phyloP scores from a whole-genome alignment of 2,888 invertebrate species.

The Acronicta aceris region DNA sequence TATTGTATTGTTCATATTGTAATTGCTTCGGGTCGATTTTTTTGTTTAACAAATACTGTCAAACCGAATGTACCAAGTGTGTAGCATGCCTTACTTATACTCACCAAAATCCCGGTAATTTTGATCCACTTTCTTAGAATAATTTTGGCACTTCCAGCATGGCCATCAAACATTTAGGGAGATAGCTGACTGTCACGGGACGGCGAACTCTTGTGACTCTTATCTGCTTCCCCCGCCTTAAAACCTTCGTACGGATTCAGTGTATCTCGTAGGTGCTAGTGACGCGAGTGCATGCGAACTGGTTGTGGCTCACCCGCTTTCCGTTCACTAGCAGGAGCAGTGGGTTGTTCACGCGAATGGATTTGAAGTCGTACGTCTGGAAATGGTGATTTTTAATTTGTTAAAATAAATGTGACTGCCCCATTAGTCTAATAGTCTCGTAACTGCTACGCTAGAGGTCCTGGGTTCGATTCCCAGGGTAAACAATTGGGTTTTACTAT shows the following conservation, averaged over 20 bases:
- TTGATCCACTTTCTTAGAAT: neutral
- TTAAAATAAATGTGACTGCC: neutral
- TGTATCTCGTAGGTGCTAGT: constrained; percentile 91
- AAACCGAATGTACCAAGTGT: no score
- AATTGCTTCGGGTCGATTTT: no score
- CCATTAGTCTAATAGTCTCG: no score
- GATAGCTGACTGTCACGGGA: neutral
- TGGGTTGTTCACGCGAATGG: constrained; percentile 94
- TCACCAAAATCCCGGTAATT: neutral
- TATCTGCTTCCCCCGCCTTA: constrained; percentile 6
- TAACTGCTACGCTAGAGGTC: no score
- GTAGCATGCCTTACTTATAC: neutral
- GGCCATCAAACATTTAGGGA: no score
- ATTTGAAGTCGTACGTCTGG: constrained; percentile 92
- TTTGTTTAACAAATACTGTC: no score
- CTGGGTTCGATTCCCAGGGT: no score
- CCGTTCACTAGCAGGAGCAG: constrained; percentile 93
- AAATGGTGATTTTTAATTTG: constrained; percentile 7
- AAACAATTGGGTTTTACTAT: no score
- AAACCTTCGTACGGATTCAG: constrained; percentile 57
- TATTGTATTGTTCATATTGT: no score
- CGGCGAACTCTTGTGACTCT: neutral
- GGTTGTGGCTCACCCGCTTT: constrained; percentile 91
- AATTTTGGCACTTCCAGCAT: constrained; percentile 9
- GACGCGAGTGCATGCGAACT: constrained; percentile 91